Base-by-base conservation (phyloP, 2,113 vertebrate species). In the Callaeas wilsoni region DNA sequence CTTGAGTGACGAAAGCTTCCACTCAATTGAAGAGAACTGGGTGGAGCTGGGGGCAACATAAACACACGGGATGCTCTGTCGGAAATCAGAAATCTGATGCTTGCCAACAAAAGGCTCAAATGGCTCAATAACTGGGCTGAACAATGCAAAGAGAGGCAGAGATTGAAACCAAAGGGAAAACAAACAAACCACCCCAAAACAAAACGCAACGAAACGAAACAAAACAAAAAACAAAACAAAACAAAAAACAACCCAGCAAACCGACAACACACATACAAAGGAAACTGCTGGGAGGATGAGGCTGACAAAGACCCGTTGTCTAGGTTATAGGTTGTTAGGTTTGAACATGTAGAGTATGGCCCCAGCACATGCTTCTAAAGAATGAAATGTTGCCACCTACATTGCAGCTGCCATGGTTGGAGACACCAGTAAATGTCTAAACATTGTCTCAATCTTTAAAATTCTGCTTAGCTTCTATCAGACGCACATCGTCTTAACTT, bases 371-470 rank as follows among this genome's bases (percentile, higher is more conserved):
- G 96, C 97, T 97, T 96, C 95, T 97, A 74, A 95, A 92, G 94
- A 98, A 96, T 96, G 94, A 97, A 97, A 97, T 97, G 95, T 96
- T 93, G 94, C 97, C 97, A 95, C 74, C 67, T 95, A 92, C 63
- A 96, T 91, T 94, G 97, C 97, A 98, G 98, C 98, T 98, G 98
- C 98, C 98, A 94, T 90, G 65, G 94, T 96, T 96, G 97, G 94
- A 97, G 97, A 97, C 90, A 86, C 96, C 94, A 95, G 95, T 96
- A 95, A 80, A 94, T 91, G 93, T 96, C 96, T 97, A 82, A 84
- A 97, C 84, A 73, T 93, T 49, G 81, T 96, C 94, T 95, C 91
- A 95, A 95, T 97, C 97, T 94, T 97, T 97, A 97, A 97, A 98
- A 96, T 95, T 97, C 96, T 96, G 97, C 94, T 97, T 97, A 97